These are phyloP conservation scores for Zaprionus bogoriensis DNA, from an alignment of 2,888 invertebrate genomes.

Conservation along the genomic window DNA sequence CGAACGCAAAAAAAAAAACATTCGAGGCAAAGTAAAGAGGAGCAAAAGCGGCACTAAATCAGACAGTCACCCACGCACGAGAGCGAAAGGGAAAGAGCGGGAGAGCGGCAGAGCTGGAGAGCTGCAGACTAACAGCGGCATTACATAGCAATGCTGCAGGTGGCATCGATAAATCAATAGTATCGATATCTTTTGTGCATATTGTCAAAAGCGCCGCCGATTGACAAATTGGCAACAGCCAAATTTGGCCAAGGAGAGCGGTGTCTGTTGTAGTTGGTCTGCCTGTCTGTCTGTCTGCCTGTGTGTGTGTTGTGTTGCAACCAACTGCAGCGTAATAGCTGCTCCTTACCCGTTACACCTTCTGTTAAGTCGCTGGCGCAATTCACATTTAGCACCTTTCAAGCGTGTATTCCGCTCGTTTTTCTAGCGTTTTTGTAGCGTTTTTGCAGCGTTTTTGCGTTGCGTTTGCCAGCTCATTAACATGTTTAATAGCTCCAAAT, in stretches of 20 bases:
- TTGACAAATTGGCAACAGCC: slow-evolving; percentile 53
- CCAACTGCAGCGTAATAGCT: background rate
- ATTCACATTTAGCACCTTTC: slow-evolving; percentile 38
- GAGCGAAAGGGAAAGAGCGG: background rate
- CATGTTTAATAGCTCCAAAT: slow-evolving; percentile 60
- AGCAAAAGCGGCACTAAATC: slow-evolving; percentile 29
- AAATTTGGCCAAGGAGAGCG: slow-evolving; percentile 54
- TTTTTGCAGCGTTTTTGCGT: slow-evolving; percentile 8
- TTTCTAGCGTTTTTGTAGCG: slow-evolving; percentile 18
- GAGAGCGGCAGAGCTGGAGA: background rate
- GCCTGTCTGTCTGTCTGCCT: background rate
- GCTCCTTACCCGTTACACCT: background rate
- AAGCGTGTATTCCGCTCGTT: slow-evolving; percentile 1
- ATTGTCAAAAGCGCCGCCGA: slow-evolving; percentile 51
- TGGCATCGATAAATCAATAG: slow-evolving; percentile 67
- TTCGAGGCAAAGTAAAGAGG: slow-evolving; percentile 30
- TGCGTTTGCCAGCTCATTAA: slow-evolving; percentile 27
- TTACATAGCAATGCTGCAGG: slow-evolving; percentile 27
- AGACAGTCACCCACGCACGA: slow-evolving; percentile 21
- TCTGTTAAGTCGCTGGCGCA: background rate
- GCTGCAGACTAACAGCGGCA: slow-evolving; percentile 3
- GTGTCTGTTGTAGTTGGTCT: background rate
- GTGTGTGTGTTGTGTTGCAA: background rate
- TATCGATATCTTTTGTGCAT: slow-evolving; percentile 54
- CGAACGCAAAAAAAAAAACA: background rate